Evolutionary conservation across 2,797 vertebrate genomes (phyloP), one percentile per base, ranked within the genome.

Genomic region (Poecilia picta): DNA sequence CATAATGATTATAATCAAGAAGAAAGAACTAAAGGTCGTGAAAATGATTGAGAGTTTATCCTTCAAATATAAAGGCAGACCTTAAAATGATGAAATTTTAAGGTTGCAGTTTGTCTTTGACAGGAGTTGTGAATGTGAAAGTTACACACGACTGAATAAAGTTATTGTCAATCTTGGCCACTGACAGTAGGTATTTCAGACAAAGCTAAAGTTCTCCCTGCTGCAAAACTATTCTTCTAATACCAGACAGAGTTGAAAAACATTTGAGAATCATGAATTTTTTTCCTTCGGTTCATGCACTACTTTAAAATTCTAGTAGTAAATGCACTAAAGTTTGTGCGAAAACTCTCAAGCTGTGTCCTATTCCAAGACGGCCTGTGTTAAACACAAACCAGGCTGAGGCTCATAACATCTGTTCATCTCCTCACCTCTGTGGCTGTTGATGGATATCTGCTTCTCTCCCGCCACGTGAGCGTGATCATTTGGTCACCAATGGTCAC

Each of bases 401-500:
- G 64, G 33, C 10, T 41, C 8, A 8, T 68, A 12, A 6, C 8
- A 20, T 66, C 1, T 31, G 11, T 25, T 51, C 28, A 68, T 68
- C 36, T 41, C 36, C 64, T 94, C 87, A 97, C 97, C 96, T 96
- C 92, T 87, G 85, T 95, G 93, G 72, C 89, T 95, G 83, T 96
- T 96, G 83, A 97, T 95, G 83, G 95, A 97, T 66, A 97, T 88
- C 0, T 93, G 95, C 85, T 97, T 97, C 73, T 96, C 95, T 72
- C 96, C 97, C 0, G 95, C 83, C 73, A 91, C 41, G 11, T 98
- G 97, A 36, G 95, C 94, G 6, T 96, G 97, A 93, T 97, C 96
- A 0, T 97, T 98, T 97, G 95, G 84, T 97, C 96, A 4, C 97
- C 97, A 1, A 98, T 95, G 77, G 95, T 97, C 80, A 96, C 92